Percentiles rank a stretch among this genome's conserved stretches.
Evolutionary conservation across 2,797 vertebrate species (phyloP).

Genomic region (Anableps anableps): DNA sequence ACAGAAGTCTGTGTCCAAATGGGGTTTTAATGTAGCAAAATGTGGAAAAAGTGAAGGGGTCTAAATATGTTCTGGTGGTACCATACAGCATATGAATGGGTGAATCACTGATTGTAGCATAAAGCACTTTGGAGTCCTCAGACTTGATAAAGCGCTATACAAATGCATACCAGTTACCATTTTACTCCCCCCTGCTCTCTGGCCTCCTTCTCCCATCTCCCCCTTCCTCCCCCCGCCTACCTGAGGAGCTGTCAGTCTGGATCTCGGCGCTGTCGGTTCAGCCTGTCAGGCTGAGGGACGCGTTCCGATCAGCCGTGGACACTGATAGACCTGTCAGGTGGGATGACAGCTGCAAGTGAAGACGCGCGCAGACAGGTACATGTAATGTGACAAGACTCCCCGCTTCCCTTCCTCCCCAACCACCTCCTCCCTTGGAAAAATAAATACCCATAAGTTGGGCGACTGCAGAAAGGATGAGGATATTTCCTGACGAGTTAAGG

Average conservation of each 20-base stretch:
- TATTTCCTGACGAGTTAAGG: conserved; percentile 50
- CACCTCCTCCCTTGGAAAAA: conserved; percentile 32
- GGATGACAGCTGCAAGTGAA: conserved; percentile 74
- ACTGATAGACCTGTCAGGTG: conserved; percentile 83
- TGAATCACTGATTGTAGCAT: neutral
- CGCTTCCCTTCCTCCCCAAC: conserved; percentile 36
- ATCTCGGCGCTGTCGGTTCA: conserved; percentile 70
- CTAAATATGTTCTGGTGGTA: neutral
- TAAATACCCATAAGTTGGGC: conserved; percentile 62
- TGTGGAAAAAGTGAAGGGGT: neutral
- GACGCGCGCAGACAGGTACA: conserved; percentile 76
- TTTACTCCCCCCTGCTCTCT: conserved; percentile 21
- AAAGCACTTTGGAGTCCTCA: neutral
- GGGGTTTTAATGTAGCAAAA: neutral
- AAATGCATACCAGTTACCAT: neutral
- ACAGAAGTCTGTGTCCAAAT: neutral
- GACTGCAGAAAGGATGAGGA: conserved; percentile 41
- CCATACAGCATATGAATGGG: neutral
- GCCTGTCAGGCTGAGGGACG: conserved; percentile 77
- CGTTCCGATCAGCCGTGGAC: conserved; percentile 73
- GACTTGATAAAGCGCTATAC: neutral
- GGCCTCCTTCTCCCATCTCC: conserved; percentile 16
- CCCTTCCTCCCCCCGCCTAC: conserved; percentile 51
- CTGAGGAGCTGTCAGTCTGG: conserved; percentile 81
- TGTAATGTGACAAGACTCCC: conserved; percentile 73